Evolutionary conservation across 2,888 invertebrate genomes (phyloP).

Genomic region (Biston betularia): DNA sequence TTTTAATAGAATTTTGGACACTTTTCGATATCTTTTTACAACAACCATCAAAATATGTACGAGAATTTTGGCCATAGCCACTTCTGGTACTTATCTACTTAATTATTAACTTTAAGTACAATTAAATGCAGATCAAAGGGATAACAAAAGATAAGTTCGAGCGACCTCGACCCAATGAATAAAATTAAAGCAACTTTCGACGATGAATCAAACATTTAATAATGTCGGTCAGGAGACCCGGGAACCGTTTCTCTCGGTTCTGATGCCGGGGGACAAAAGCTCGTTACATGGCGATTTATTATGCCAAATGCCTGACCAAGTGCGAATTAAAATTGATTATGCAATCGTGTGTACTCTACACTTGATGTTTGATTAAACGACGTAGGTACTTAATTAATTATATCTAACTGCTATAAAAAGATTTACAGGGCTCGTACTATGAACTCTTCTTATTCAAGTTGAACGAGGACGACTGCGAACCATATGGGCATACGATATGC

Average conservation of each 20-base stretch:
- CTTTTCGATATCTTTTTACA: too few relatives aligned
- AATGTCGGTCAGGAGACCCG: conserved; percentile 29
- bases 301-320: conserved; percentile 15
- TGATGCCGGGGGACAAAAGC: conserved; percentile 42
- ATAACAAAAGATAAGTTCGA: conserved; percentile 5
- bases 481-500: too few relatives aligned
- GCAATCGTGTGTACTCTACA: neutral
- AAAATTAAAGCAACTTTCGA: conserved; percentile 24
- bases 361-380: too few relatives aligned
- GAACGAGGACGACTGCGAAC: too few relatives aligned
- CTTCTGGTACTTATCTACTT: too few relatives aligned
- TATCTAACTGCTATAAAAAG: too few relatives aligned
- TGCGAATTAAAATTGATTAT: conserved; percentile 23
- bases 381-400: too few relatives aligned
- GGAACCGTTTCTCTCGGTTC: conserved; percentile 43
- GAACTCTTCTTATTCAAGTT: too few relatives aligned
- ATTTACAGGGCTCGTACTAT: too few relatives aligned
- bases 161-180: conserved; percentile 17
- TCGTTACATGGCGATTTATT: conserved; percentile 35
- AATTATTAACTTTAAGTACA: neutral
- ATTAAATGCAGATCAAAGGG: neutral
- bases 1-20: too few relatives aligned
- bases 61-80: too few relatives aligned
- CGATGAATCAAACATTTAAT: conserved; percentile 37
- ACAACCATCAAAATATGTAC: too few relatives aligned